Evolutionary conservation across 2,888 invertebrate genomes (phyloP).

Genomic region (Operophtera brumata): DNA sequence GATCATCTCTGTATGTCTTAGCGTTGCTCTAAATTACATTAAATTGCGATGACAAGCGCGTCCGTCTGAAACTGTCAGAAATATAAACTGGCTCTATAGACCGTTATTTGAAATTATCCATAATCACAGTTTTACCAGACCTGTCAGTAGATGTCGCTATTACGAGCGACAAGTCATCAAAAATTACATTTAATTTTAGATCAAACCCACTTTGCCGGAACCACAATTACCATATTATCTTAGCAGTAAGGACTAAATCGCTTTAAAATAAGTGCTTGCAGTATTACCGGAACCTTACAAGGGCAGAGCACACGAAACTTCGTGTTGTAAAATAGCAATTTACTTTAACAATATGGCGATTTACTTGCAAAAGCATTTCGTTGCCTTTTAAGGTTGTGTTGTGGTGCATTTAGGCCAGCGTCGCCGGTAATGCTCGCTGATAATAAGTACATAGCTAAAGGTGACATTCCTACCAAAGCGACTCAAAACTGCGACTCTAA

Average conservation of each 20-base stretch:
- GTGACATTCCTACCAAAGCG: neutral
- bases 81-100: no score
- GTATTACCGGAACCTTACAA: constrained; percentile 35
- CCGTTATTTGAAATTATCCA: constrained; percentile 6
- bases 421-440: constrained; percentile 56
- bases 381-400: constrained; percentile 66
- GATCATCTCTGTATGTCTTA: no score
- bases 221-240: constrained; percentile 9
- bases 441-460: constrained; percentile 38
- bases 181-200: constrained; percentile 62
- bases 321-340: constrained; percentile 76
- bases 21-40: no score
- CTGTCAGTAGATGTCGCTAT: constrained; percentile 57
- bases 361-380: constrained; percentile 62
- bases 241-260: constrained; percentile 35
- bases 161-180: constrained; percentile 54
- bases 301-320: constrained; percentile 63
- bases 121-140: constrained; percentile 5
- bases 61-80: no score
- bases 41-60: no score
- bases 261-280: neutral
- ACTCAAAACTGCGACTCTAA: neutral
- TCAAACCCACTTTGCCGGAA: neutral
- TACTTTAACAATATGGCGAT: constrained; percentile 75
- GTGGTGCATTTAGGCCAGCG: constrained; percentile 64